Percentiles rank a stretch among this genome's conserved stretches.
Conservation (phyloP, 1,140 invertebrate species). For the Rhyacophila brunnea region DNA sequence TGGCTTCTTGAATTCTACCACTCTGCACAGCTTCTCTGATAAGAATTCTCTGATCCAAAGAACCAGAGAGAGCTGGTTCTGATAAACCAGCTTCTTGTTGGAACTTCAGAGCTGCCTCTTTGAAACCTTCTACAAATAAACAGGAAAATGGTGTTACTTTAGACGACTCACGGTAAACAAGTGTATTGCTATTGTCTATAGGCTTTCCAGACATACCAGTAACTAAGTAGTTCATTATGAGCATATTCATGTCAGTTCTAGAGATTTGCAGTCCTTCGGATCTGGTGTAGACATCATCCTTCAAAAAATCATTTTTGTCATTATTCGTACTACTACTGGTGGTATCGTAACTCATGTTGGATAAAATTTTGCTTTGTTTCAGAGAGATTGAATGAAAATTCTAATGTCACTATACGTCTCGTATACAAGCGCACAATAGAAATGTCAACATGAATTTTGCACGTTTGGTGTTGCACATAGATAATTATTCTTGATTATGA, state of each 20-base stretch:
- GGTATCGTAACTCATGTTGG: constrained; percentile 15
- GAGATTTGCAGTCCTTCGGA: constrained; percentile 78
- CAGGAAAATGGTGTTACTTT: too few relatives aligned
- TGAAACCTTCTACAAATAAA: constrained; percentile 78
- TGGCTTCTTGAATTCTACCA: constrained; percentile 91
- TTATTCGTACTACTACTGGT: constrained; percentile 4
- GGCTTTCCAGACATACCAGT: constrained; percentile 76
- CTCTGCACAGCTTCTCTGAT: constrained; percentile 93
- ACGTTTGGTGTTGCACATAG: too few relatives aligned
- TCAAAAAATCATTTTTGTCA: constrained; percentile 29
- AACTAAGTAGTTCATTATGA: constrained; percentile 98
- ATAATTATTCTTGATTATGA: too few relatives aligned
- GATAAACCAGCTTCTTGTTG: constrained; percentile 89
- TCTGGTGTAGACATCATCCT: constrained; percentile 47
- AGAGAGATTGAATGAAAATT: too few relatives aligned
- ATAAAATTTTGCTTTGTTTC: background rate
- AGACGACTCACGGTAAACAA: too few relatives aligned
- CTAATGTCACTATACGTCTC: too few relatives aligned
- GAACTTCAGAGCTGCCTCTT: constrained; percentile 97
- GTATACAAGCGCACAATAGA: too few relatives aligned
- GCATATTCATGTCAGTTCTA: constrained; percentile 89
- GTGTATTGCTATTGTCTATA: too few relatives aligned
- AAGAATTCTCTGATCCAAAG: constrained; percentile 89
- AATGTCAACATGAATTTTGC: too few relatives aligned
- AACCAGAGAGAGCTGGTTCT: constrained; percentile 83